phyloP scores from a whole-genome alignment of 2,888 invertebrate genomes.

The Micropterix aruncella region DNA sequence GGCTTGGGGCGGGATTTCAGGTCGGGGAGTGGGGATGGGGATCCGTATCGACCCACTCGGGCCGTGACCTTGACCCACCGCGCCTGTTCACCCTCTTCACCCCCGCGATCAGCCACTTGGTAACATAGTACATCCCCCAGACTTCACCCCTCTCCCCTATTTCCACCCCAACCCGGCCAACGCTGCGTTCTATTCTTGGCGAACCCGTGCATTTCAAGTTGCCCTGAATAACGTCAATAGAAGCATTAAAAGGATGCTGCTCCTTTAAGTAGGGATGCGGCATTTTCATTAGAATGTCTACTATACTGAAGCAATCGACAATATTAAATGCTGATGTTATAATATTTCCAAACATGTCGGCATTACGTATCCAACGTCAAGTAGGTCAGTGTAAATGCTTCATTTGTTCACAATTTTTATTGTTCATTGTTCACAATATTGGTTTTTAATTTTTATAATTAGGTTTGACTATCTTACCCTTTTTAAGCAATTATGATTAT shows the following conservation, averaged over 20 bases:
- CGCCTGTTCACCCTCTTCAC: constrained; percentile 34
- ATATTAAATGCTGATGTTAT: too few relatives aligned
- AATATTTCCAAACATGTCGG: too few relatives aligned
- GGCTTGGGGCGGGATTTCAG: constrained; percentile 21
- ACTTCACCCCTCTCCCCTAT: constrained; percentile 20
- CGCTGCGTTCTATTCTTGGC: constrained; percentile 12
- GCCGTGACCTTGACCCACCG: constrained; percentile 51
- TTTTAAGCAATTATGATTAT: too few relatives aligned
- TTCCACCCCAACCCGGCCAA: constrained; percentile 26
- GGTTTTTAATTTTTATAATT: too few relatives aligned
- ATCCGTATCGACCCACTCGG: constrained; percentile 47
- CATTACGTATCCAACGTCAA: too few relatives aligned
- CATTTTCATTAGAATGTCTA: too few relatives aligned
- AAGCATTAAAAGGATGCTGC: not conserved
- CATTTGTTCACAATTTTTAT: too few relatives aligned
- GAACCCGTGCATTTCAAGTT: not conserved
- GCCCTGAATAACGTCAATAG: not conserved
- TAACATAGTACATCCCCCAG: constrained; percentile 6
- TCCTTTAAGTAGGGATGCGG: too few relatives aligned
- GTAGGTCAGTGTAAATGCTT: too few relatives aligned
- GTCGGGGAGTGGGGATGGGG: constrained; percentile 28
- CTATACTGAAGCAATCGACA: too few relatives aligned
- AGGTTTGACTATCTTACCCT: too few relatives aligned
- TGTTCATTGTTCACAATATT: too few relatives aligned
- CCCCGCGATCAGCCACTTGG: constrained; percentile 24